phyloP scores from a whole-genome alignment of 1,140 invertebrate genomes.

The Drosophila setifemur region DNA sequence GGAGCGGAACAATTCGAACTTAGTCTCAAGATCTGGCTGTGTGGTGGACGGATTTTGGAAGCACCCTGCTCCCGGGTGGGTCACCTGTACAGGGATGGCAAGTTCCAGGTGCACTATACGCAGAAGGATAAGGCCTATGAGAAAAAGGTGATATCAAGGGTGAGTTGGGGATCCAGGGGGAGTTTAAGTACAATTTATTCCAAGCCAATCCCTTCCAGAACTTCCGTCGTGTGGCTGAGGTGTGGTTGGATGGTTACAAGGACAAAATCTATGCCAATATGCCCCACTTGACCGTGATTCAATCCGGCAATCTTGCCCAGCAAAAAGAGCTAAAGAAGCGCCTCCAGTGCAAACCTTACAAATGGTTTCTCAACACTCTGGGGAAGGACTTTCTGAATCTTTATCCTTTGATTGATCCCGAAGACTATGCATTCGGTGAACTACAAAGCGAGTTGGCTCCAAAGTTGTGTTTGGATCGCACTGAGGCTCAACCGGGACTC shows the following conservation, averaged over 20 bases:
- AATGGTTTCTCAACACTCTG: constrained; percentile 96
- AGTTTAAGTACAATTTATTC: not conserved
- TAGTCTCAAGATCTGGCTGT: constrained; percentile 95
- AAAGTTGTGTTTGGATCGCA: constrained; percentile 90
- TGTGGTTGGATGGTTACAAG: constrained; percentile 99
- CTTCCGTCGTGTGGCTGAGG: constrained; percentile 94
- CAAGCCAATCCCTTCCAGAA: constrained; percentile 84
- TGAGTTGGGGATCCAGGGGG: not conserved
- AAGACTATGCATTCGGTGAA: constrained; percentile 90
- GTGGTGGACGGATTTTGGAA: constrained; percentile 94
- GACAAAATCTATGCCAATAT: constrained; percentile 91
- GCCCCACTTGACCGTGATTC: constrained; percentile 88
- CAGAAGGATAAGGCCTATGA: constrained; percentile 2
- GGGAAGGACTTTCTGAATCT: constrained; percentile 94
- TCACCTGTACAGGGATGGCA: constrained; percentile 87
- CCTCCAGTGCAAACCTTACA: constrained; percentile 94
- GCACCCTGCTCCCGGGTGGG: constrained; percentile 97
- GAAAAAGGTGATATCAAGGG: constrained; percentile 27
- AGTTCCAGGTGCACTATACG: constrained; percentile 35
- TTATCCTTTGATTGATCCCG: constrained; percentile 95
- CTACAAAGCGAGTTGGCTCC: constrained; percentile 87
- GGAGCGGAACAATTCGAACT: constrained; percentile 97
- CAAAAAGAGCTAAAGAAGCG: constrained; percentile 88
- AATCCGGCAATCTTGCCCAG: constrained; percentile 88
- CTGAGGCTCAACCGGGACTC: constrained; percentile 84